phyloP scores from a whole-genome alignment of 2,797 vertebrate species.

The Taenioides sp. region DNA sequence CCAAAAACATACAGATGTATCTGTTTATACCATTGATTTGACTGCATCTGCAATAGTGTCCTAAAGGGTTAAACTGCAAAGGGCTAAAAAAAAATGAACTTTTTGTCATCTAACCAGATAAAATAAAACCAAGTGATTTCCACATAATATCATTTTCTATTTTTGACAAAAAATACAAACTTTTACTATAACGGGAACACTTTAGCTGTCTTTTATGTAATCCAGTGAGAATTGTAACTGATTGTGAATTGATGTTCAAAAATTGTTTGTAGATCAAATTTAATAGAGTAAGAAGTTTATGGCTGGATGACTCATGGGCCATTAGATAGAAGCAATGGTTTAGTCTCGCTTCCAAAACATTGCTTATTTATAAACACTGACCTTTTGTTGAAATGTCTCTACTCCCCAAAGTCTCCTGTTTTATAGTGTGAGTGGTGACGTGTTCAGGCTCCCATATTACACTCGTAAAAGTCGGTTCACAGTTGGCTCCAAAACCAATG shows the following conservation, averaged over 20 bases:
- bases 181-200: not conserved
- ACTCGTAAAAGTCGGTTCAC: slow-evolving; percentile 7
- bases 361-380: slow-evolving; percentile 13
- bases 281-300: not conserved
- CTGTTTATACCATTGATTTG: too few relatives aligned
- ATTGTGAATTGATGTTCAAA: not conserved
- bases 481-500: slow-evolving; percentile 9
- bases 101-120: not conserved
- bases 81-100: not conserved
- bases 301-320: slow-evolving; percentile 10
- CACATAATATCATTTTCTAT: not conserved
- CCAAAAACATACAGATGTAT: too few relatives aligned
- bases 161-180: not conserved
- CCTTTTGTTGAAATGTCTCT: slow-evolving; percentile 10
- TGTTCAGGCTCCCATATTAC: slow-evolving; percentile 11
- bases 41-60: too few relatives aligned
- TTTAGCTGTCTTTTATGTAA: not conserved
- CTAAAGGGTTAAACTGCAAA: not conserved
- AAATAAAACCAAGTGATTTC: not conserved
- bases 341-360: not conserved
- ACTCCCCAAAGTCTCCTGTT: slow-evolving; percentile 11
- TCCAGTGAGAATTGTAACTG: not conserved
- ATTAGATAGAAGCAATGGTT: not conserved
- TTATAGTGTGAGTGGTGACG: slow-evolving; percentile 8
- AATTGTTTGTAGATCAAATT: slow-evolving; percentile 1